Evolutionary conservation across 1,140 invertebrate species (phyloP), one percentile per base, ranked within the genome.

Genomic region (Mamestra configurata): DNA sequence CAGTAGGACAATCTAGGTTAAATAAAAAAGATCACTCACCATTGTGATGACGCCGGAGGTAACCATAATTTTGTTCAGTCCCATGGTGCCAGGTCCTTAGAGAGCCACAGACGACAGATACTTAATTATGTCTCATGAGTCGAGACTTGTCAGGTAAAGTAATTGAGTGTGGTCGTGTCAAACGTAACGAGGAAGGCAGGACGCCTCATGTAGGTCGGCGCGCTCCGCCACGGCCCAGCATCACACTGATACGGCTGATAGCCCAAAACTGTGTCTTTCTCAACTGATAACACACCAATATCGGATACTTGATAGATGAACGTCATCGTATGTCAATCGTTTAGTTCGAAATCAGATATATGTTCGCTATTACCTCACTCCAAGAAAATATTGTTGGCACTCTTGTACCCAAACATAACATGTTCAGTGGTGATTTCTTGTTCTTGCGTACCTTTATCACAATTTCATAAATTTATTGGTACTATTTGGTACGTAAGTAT

Each of bases 21-120:
- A 55, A 0, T 55, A 57, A 27, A 11, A 57, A 13, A 27, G 10
- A 11, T 57, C 20, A 83, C 86, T 85, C 75, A 87, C 86, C 77
- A 87, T 13, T 4, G 86, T 87, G 8, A 59, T 15, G 15, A 85
- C 49, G 37, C 86, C 86, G 5, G 86, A 84, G 10, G 70, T 59
- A 1, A 85, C 75, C 82, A 87, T 80, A 49, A 79, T 51, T 61
- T 79, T 84, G 51, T 85, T 87, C 7, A 79, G n/a, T 7, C 55
- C 53, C 82, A 86, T 84, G 46, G 20, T 77, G 22, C 20, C 18
- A 43, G 13, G 53, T 73, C 22, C 10, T 11, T 49, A 49, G 43
- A 49, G 43, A 49, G 43, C 43, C 43, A 49, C 43, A 11, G 13
- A 49, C 15, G 43, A 49, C n/a, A 49, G 1, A n/a, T 49, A 49